Evolutionary conservation across 2,888 invertebrate genomes (phyloP), one percentile per base, ranked within the genome.

Genomic region (Limnephilus lunatus): DNA sequence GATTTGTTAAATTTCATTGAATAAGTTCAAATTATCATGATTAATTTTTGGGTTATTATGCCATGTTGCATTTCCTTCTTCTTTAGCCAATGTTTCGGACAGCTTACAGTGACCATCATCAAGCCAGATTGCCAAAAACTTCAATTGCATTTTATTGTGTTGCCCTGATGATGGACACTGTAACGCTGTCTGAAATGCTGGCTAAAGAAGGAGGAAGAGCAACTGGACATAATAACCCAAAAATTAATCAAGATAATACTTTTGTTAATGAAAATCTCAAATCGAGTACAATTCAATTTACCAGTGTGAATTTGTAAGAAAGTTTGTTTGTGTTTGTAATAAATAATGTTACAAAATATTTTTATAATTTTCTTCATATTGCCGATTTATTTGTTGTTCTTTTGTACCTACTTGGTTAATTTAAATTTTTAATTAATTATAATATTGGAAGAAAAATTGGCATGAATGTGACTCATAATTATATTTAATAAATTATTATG

Each of bases 401-500:
- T 25, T 68, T 68, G 5, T 19, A 68, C 25, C 14, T 68, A 68
- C 53, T 68, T 68, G 53, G 53, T 68, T 68, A 25, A 4, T 68
- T 68, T 7, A 68, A 68, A 68, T 68, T 68, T 68, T 68, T n/a
- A 68, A 2, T n/a, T n/a, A n/a, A 68, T n/a, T 9, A 68, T 68
- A 68, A 7, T 68, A 68, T 68, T n/a, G 68, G 68, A 68, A 68
- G 68, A n/a, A 68, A 68, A 68, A 5, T 15, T 25, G 2, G 68
- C 25, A 25, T 68, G 68, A 68, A 68, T 25, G 68, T 68, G 68
- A 68, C 68, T 25, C 68, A 7, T 68, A 68, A 83, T 35, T 31
- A 15, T 32, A 35, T 83, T 35, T 31, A 83, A 30, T 83, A 39
- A 83, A 32, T 83, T 83, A 83, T 83, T 83, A 35, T 83, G 35